Conservation (phyloP, 2,888 invertebrate genomes). For the Andrena hattorfiana region DNA sequence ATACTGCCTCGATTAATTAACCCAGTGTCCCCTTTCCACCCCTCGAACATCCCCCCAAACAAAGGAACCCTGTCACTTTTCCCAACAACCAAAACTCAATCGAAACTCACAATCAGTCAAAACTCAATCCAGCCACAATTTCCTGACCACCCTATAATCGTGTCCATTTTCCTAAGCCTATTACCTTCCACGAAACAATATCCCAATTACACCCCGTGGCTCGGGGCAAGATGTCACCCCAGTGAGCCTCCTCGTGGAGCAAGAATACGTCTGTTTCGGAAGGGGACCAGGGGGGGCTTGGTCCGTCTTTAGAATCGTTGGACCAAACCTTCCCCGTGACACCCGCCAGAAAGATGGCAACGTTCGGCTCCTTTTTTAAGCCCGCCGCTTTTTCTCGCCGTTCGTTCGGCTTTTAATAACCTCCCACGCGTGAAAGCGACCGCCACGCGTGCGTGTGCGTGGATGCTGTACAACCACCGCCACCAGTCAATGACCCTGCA, state of each 20-base stretch:
- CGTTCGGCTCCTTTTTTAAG: constrained; percentile 69
- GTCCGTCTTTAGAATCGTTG: constrained; percentile 48
- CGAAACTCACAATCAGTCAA: too few relatives aligned
- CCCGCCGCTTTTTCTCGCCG: constrained; percentile 67
- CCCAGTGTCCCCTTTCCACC: too few relatives aligned
- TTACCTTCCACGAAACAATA: constrained; percentile 17
- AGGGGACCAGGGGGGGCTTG: constrained; percentile 10
- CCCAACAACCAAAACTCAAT: too few relatives aligned
- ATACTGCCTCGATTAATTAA: too few relatives aligned
- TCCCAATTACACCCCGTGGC: constrained; percentile 48
- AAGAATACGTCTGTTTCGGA: constrained; percentile 36
- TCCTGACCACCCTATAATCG: not conserved
- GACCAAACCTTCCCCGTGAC: constrained; percentile 53
- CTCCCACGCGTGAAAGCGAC: constrained; percentile 72
- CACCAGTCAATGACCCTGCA: constrained; percentile 82
- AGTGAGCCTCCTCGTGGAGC: not conserved
- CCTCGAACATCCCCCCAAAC: too few relatives aligned
- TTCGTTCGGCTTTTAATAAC: constrained; percentile 79
- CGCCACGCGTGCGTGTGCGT: constrained; percentile 38
- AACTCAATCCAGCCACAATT: not conserved
- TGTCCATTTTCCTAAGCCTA: not conserved
- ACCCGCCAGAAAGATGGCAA: constrained; percentile 61
- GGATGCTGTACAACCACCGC: constrained; percentile 68
- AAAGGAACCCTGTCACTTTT: too few relatives aligned
- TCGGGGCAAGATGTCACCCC: constrained; percentile 10